phyloP scores from a whole-genome alignment of 2,888 invertebrate genomes.

The Andrena fulva region DNA sequence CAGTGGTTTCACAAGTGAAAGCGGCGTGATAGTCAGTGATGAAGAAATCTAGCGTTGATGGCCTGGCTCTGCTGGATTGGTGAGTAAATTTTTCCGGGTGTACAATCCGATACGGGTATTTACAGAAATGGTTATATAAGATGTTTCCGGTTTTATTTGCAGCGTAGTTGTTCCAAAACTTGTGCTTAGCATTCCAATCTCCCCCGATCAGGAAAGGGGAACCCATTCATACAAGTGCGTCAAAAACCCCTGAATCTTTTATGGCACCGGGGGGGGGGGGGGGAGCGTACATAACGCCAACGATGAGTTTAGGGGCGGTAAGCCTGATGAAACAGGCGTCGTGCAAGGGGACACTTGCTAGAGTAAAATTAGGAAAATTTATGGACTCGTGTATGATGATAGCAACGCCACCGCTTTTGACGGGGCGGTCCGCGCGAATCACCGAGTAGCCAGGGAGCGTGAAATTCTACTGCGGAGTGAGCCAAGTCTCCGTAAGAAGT shows the following conservation, averaged over 20 bases:
- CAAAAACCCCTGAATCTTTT: neutral
- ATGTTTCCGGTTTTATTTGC: neutral
- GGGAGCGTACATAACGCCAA: neutral
- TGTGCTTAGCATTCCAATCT: neutral
- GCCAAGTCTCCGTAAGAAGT: neutral
- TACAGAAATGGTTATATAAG: neutral
- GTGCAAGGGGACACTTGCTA: too few relatives aligned
- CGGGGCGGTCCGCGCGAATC: neutral
- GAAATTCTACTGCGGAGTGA: neutral
- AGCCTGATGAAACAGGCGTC: neutral
- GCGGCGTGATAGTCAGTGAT: too few relatives aligned
- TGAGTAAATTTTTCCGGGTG: neutral
- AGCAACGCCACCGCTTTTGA: neutral
- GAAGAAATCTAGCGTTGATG: too few relatives aligned
- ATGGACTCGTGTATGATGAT: neutral
- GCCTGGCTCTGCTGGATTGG: neutral
- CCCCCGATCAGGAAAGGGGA: neutral
- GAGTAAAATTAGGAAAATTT: fast-evolving
- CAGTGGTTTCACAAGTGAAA: too few relatives aligned
- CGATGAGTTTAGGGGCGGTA: neutral
- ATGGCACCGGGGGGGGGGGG: neutral
- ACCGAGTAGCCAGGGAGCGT: neutral
- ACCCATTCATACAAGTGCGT: neutral
- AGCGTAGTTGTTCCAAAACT: neutral
- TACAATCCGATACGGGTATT: neutral